These are phyloP conservation scores for Drosophila ezoana DNA, from an alignment of 2,888 invertebrate species.

Conservation along the genomic window DNA sequence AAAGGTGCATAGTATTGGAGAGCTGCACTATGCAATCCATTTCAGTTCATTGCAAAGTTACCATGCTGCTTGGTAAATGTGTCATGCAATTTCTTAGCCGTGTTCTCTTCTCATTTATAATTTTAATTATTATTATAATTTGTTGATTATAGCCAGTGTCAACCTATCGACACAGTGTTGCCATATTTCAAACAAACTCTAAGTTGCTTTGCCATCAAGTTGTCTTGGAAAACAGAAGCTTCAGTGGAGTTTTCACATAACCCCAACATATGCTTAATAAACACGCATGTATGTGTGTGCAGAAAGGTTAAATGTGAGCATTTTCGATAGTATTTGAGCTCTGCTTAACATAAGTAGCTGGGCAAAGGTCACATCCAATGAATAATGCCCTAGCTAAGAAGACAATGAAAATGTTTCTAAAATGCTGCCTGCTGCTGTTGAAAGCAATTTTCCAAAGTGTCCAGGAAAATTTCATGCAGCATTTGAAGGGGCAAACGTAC, in stretches of 20 bases:
- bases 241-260: background rate
- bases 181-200: no score
- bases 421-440: constrained; percentile 27
- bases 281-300: background rate
- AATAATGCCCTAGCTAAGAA: constrained; percentile 53
- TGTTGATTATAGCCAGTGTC: no score
- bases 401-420: constrained; percentile 60
- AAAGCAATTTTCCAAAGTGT: constrained; percentile 68
- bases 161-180: no score
- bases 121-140: no score
- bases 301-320: background rate
- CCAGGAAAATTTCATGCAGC: constrained; percentile 63
- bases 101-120: no score
- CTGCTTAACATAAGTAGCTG: constrained; percentile 38
- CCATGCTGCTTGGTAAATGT: no score
- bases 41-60: no score
- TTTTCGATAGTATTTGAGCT: constrained; percentile 10
- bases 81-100: no score
- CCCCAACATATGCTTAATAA: background rate
- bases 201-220: no score
- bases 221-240: background rate
- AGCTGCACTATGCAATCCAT: no score
- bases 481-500: constrained; percentile 44
- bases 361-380: constrained; percentile 41
- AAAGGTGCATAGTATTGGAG: no score